Evolutionary conservation across 2,113 vertebrate genomes (phyloP), one percentile per base, ranked within the genome.

Genomic region (Nipponia nippon): DNA sequence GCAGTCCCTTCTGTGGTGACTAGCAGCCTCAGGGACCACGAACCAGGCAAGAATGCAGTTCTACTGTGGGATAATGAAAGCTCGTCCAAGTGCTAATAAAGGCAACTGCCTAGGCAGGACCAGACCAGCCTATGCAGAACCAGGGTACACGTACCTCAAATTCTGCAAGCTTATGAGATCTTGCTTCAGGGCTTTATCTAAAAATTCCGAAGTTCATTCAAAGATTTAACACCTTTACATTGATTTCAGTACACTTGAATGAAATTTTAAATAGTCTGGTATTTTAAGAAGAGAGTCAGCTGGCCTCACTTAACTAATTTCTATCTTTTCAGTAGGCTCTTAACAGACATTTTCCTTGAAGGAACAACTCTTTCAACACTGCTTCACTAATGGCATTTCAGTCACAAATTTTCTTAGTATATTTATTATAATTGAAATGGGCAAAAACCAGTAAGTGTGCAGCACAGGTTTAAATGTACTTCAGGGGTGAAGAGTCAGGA

Each of bases 231-330:
- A 75, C 42, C 17, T 89, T 44, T 65, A 47, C 17, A 81, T 17
- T 49, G 69, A 61, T 73, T 89, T 80, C 67, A 83, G 46, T 27
- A 56, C 36, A 69, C 20, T 23, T 72, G 49, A 76, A 86, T 6
- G 10, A 91, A 95, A 94, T 83, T n/a, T 50, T 86, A 76, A 93
- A 53, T 11, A 92, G 71, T 11, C 67, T 86, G 27, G 16, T 69
- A 40, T 73, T 72, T 55, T 13, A 77, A 30, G 19, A 78, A 66
- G 26, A 61, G 58, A 77, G 53, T 46, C 75, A 83, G 44, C 44
- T 59, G 49, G 13, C 44, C 49, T 69, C 62, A 86, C 10, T 27
- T 53, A 76, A 50, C 22, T 75, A n/a, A 82, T 47, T 72, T 80
- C 44, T 88, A 1, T 47, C 61, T 91, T 62, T 76, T 75, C 44